Conservation (phyloP, 2,797 vertebrate genomes). For the Fundulus diaphanus region DNA sequence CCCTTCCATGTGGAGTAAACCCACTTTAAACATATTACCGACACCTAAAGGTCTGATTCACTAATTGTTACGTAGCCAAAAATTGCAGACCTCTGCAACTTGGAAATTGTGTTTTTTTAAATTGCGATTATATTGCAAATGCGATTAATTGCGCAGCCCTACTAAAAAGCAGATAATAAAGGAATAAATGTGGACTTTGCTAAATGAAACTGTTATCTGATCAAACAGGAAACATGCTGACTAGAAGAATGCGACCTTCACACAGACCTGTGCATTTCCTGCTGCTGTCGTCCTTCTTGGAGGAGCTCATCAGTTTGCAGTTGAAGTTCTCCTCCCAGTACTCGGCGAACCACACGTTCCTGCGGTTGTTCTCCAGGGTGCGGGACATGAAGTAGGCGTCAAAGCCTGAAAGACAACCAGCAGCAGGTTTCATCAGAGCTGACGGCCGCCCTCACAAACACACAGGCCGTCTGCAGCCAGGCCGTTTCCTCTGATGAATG, state of each 20-base stretch:
- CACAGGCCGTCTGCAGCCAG: conserved; percentile 2
- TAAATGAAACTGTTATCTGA: too few species aligned
- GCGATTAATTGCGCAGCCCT: too few species aligned
- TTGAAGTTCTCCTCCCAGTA: conserved; percentile 99
- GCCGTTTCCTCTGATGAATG: background rate
- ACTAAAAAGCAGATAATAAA: too few species aligned
- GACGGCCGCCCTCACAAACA: background rate
- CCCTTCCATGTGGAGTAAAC: too few species aligned
- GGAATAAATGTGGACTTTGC: too few species aligned
- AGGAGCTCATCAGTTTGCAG: conserved; percentile 95
- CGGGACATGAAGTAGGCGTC: conserved; percentile 92
- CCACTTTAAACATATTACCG: too few species aligned
- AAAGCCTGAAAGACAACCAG: conserved; percentile 82
- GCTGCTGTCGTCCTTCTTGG: conserved; percentile 91
- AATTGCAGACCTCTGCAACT: too few species aligned
- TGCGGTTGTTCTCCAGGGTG: conserved; percentile 93
- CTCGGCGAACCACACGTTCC: conserved; percentile 97
- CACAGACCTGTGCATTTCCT: conserved; percentile 92
- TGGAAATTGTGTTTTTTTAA: too few species aligned
- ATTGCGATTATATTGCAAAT: too few species aligned
- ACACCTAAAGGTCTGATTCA: too few species aligned
- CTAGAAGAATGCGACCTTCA: background rate
- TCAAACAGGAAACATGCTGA: too few species aligned
- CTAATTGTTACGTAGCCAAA: too few species aligned
- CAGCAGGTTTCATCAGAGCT: conserved; percentile 7